Base-by-base conservation (phyloP, 2,797 vertebrate species). In the Hypotaenidia philippensis region DNA sequence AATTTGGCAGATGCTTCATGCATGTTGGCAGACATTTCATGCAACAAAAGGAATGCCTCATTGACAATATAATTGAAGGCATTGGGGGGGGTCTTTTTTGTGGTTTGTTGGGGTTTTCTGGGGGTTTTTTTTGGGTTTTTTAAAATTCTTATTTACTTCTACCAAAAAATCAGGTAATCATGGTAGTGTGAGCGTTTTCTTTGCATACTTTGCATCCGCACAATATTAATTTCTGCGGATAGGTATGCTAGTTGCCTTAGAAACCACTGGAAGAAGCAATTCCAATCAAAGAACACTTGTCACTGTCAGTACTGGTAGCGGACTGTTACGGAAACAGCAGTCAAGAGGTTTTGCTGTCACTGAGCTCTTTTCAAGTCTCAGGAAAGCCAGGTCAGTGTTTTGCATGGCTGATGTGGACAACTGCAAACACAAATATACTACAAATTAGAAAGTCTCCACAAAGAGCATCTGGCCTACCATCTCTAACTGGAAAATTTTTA, bases 171-270 rank as follows among this genome's bases (percentile, higher is more conserved):
- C 38, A 70, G 31, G 38, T 63, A 66, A 80, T 31, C 1, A 0
- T 32, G 23, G 52, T 29, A 71, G n/a, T 8, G 18, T 32, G 41
- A 52, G 31, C 18, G 49, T 83, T 76, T 87, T 83, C 74, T 71
- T 36, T 66, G 32, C 27, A 6, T 53, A 32, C 32, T 36, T 36
- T 36, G 36, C 36, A 36, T 36, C 36, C 36, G 36, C 36, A 36
- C 31, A 32, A 50, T 71, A 81, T 26, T 71, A 3, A n/a, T 52
- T 75, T 86, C 38, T 81, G 49, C 49, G 55, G 49, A 38, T 68
- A 87, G 49, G 38, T 76, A 27, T 53, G 38, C 41, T 55, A 86
- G 86, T 65, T 89, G 68, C 68, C 93, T 76, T 81, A 89, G 83
- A 81, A 94, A 92, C 64, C 21, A 38, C 53, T 49, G 49, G 34